Evolutionary conservation across 2,888 invertebrate species (phyloP).

Genomic region (Rhaphigaster nebulosa): DNA sequence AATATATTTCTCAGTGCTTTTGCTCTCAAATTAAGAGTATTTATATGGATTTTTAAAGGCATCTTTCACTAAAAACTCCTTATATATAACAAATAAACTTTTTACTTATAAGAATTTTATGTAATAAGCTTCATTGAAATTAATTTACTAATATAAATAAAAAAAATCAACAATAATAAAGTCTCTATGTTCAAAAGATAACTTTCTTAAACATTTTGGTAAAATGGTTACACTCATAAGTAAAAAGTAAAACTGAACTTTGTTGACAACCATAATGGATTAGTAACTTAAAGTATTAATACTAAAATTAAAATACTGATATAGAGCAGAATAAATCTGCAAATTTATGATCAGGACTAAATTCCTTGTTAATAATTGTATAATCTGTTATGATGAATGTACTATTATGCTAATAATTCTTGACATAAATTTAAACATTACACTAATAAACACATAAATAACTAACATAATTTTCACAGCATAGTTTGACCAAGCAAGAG

Average conservation of each 20-base stretch:
- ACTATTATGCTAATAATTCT: too few relatives aligned
- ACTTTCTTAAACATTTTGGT: not conserved
- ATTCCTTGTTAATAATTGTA: not conserved
- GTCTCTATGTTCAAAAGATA: not conserved
- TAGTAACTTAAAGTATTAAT: not conserved
- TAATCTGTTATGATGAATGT: not conserved
- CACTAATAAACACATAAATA: not conserved
- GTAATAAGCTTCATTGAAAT: not conserved
- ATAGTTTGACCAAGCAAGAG: not conserved
- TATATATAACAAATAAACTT: not conserved
- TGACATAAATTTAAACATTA: not conserved
- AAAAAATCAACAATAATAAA: not conserved
- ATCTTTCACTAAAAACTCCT: not conserved
- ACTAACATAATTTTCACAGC: not conserved
- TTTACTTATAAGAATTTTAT: not conserved
- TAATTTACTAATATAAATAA: not conserved
- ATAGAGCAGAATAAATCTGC: not conserved
- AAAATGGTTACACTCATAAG: not conserved
- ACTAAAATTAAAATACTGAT: conserved; percentile 3
- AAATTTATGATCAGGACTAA: not conserved
- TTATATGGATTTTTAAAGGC: not conserved
- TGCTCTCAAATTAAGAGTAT: not conserved
- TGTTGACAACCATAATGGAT: not conserved
- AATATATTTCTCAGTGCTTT: not conserved
- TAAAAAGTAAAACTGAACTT: conserved; percentile 6